Percentiles rank a stretch among this genome's conserved stretches.
These are phyloP conservation scores for Neoaliturus tenellus DNA, from an alignment of 2,888 invertebrate species.

Conservation along the genomic window DNA sequence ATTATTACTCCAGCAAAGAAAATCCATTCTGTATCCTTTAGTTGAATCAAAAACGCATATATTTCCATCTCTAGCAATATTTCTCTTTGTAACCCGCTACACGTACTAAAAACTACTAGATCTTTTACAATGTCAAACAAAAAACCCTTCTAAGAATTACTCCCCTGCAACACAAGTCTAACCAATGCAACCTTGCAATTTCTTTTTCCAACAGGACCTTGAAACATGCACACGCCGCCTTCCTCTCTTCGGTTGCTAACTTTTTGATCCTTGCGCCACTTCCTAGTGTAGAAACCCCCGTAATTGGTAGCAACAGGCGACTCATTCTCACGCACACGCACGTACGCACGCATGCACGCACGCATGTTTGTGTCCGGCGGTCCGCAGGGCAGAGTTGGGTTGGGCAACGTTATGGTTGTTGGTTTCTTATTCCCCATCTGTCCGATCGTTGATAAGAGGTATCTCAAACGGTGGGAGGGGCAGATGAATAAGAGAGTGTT, in stretches of 20 bases:
- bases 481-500: background rate
- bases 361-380: background rate
- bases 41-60: no score
- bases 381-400: background rate
- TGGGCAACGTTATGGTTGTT: constrained; percentile 7
- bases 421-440: constrained; percentile 23
- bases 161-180: no score
- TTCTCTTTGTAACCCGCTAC: no score
- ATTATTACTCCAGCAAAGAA: no score
- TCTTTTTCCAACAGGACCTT: background rate
- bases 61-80: no score
- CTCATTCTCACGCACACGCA: constrained; percentile 1
- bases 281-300: background rate
- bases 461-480: background rate
- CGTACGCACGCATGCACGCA: background rate
- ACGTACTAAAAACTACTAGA: no score
- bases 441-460: background rate
- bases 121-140: no score
- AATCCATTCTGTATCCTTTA: no score
- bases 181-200: background rate
- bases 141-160: no score
- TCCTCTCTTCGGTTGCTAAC: background rate
- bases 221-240: background rate
- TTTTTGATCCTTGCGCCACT: constrained; percentile 22
- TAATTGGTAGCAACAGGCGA: background rate